Percentiles rank a stretch among this genome's conserved stretches.
Evolutionary conservation across 2,113 vertebrate genomes (phyloP).

Genomic region (Tautogolabrus adspersus): DNA sequence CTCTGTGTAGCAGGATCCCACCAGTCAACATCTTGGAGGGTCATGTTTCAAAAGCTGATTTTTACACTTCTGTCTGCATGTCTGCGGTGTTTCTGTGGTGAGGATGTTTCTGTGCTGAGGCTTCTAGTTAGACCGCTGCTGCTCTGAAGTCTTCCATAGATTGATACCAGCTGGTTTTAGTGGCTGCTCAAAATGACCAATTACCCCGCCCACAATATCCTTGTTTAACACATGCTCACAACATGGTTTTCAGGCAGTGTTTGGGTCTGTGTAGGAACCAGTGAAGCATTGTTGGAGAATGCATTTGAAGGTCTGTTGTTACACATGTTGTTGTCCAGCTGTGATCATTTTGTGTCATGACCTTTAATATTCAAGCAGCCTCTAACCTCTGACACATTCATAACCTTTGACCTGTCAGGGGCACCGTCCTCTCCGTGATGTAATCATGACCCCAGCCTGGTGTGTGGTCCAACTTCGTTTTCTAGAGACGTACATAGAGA

Average conservation of each 20-base stretch:
- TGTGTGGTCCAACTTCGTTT: slow-evolving; percentile 43
- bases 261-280: slow-evolving; percentile 9
- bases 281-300: not conserved
- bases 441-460: slow-evolving; percentile 22
- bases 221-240: slow-evolving; percentile 63
- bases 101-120: slow-evolving; percentile 36
- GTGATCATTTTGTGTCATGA: slow-evolving; percentile 31
- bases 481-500: not conserved
- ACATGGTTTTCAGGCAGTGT: slow-evolving; percentile 31
- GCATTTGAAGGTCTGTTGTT: slow-evolving; percentile 13
- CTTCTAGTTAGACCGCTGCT: slow-evolving; percentile 33
- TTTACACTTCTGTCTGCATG: slow-evolving; percentile 24
- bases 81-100: slow-evolving; percentile 44
- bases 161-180: slow-evolving; percentile 59
- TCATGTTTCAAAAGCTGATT: slow-evolving; percentile 29
- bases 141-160: slow-evolving; percentile 53
- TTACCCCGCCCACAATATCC: slow-evolving; percentile 53
- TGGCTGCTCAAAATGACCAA: slow-evolving; percentile 51
- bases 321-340: slow-evolving; percentile 30
- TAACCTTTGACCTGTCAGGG: slow-evolving; percentile 56
- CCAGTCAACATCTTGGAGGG: slow-evolving; percentile 15
- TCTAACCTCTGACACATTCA: slow-evolving; percentile 48
- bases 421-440: slow-evolving; percentile 12
- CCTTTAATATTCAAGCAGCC: slow-evolving; percentile 39
- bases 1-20: slow-evolving; percentile 21